These are phyloP conservation scores for Steinernema feltiae DNA, from an alignment of 1,140 invertebrate genomes.

Conservation along the genomic window DNA sequence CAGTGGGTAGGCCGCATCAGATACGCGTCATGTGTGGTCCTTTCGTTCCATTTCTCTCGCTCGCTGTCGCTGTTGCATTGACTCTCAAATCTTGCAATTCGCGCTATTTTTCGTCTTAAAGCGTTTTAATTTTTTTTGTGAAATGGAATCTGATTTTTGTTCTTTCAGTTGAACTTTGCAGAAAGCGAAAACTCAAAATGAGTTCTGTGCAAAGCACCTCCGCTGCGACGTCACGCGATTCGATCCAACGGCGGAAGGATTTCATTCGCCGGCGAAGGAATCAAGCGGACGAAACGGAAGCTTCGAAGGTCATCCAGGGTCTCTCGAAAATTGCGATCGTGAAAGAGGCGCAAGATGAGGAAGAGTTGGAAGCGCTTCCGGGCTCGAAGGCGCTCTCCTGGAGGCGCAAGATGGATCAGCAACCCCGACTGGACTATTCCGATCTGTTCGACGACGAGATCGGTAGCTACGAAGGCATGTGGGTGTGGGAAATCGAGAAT, in stretches of 20 bases:
- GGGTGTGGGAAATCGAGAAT: slow-evolving; percentile 76
- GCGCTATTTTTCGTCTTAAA: no score
- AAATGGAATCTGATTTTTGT: no score
- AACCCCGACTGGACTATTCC: slow-evolving; percentile 89
- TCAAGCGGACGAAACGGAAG: slow-evolving; percentile 51
- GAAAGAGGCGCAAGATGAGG: slow-evolving; percentile 30
- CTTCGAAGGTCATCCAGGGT: slow-evolving; percentile 56
- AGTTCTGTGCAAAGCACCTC: slow-evolving; percentile 41
- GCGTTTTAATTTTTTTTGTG: no score
- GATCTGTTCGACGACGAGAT: slow-evolving; percentile 98
- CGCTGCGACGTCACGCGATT: slow-evolving; percentile 33
- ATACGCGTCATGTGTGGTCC: no score
- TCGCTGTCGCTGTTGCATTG: no score
- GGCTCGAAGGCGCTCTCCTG: slow-evolving; percentile 25
- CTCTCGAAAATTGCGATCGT: slow-evolving; percentile 55
- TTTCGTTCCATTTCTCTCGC: no score
- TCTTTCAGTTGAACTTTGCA: slow-evolving; percentile 29
- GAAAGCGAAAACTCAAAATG: slow-evolving; percentile 68
- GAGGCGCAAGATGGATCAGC: slow-evolving; percentile 47
- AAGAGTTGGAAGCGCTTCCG: slow-evolving; percentile 43
- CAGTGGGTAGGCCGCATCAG: no score
- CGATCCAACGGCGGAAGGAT: slow-evolving; percentile 50
- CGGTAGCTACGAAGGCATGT: slow-evolving; percentile 66
- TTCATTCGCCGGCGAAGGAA: slow-evolving; percentile 50
- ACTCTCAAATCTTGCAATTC: no score